These are phyloP conservation scores for Sinocyclocheilus rhinocerous DNA, from an alignment of 2,113 vertebrate genomes.

Conservation along the genomic window DNA sequence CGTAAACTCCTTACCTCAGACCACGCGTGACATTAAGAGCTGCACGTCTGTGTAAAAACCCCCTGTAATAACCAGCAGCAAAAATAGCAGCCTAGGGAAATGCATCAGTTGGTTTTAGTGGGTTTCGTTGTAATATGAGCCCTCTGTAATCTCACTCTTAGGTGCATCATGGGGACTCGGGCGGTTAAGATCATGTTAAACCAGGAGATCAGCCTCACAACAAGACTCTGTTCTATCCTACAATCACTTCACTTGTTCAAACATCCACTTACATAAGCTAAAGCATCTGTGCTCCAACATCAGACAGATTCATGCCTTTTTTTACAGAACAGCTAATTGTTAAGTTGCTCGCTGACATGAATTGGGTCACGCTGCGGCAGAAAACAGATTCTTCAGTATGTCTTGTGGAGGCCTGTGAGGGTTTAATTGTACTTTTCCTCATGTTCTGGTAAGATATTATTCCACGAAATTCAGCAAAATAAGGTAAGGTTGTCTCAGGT, in stretches of 20 bases:
- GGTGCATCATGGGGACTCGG: neutral
- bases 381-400: neutral
- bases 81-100: constrained; percentile 24
- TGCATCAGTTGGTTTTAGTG: neutral
- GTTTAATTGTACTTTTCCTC: neutral
- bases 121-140: neutral
- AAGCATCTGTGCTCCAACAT: constrained; percentile 6
- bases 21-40: neutral
- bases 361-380: neutral
- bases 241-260: constrained; percentile 35
- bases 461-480: neutral
- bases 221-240: neutral
- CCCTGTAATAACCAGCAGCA: neutral
- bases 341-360: constrained; percentile 6
- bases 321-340: neutral
- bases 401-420: neutral
- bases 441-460: neutral
- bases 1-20: constrained; percentile 7
- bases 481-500: neutral
- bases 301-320: neutral
- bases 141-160: neutral
- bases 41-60: neutral
- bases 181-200: constrained; percentile 1
- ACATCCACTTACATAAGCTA: neutral
- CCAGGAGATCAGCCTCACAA: constrained; percentile 10